Base-by-base conservation (phyloP, 2,888 invertebrate genomes). In the Drosophila trichaetosa region DNA sequence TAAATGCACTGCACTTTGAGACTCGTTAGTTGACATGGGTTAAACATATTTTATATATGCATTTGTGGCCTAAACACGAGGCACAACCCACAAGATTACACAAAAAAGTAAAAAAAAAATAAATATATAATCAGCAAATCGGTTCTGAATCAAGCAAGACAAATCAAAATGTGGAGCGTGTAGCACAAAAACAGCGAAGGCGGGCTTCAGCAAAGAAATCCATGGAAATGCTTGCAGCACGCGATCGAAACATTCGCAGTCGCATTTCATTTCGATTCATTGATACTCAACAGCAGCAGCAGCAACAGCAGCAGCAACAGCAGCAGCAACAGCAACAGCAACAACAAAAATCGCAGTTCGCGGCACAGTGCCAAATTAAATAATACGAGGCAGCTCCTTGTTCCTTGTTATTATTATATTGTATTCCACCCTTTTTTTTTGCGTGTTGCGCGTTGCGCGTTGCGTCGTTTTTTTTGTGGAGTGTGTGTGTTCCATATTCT, bases 351-450 rank as follows among this genome's bases (percentile, higher is more conserved):
- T 60, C 69, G 4, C 60, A 42, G 24, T 13, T 34, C 21, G 46
- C 46, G 69, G 70, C 79, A 70, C 83, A 82, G 87, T 85, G 81
- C 83, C 82, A 87, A 88, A 87, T 87, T 88, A 87, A 87, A 90
- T 90, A 89, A 87, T 88, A 83, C 74, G 80, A 83, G 64, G 27
- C 56, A 36, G 36, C 66, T 71, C 66, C 62, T 70, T 81, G 79
- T 69, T 84, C 73, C 79, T 86, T 86, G 69, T 86, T 82, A 86
- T 86, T 86, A 89, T 86, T 85, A 87, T 87, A 84, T 84, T 82
- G 88, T 86, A 87, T 86, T 85, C 88, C 88, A 87, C 75, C 88
- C 90, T 86, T 86, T 90, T 80, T 67, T 69, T 86, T 79, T 82
- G 74, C 79, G 87, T 86, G 69, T 67, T 76, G 64, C 79, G 87